Percentiles rank a stretch among this genome's conserved stretches.
phyloP scores from a whole-genome alignment of 2,888 invertebrate species.

The Halictus ligatus region DNA sequence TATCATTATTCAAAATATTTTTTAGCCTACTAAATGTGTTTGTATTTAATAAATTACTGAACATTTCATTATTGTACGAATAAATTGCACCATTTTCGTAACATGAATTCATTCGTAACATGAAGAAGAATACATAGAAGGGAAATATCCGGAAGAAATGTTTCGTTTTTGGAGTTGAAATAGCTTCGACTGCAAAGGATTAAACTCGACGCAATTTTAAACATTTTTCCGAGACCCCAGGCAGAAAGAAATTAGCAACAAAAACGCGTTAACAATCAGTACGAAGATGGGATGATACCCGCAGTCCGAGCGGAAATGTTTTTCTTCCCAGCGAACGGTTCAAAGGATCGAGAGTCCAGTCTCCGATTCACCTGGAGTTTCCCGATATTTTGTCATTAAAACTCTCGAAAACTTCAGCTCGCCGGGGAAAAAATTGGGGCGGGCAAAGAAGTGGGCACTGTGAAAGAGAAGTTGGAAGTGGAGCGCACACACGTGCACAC shows the following conservation, averaged over 20 bases:
- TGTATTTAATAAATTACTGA: no score
- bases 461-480: conserved; percentile 35
- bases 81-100: no score
- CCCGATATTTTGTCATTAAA: conserved; percentile 20
- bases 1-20: no score
- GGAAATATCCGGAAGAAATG: no score
- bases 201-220: no score
- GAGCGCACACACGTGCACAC: neutral
- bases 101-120: no score
- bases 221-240: neutral
- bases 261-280: neutral
- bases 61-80: no score
- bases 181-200: no score
- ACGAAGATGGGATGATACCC: no score
- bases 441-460: conserved; percentile 4
- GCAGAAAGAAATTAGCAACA: neutral
- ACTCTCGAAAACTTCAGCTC: conserved; percentile 16
- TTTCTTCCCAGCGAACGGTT: neutral
- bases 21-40: no score
- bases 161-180: no score
- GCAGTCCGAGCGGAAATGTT: neutral
- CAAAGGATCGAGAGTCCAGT: neutral
- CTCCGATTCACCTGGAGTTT: neutral
- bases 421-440: conserved; percentile 26
- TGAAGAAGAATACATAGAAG: no score